Evolutionary conservation across 1,140 invertebrate genomes (phyloP).

Genomic region (Drosophila nebulosa): DNA sequence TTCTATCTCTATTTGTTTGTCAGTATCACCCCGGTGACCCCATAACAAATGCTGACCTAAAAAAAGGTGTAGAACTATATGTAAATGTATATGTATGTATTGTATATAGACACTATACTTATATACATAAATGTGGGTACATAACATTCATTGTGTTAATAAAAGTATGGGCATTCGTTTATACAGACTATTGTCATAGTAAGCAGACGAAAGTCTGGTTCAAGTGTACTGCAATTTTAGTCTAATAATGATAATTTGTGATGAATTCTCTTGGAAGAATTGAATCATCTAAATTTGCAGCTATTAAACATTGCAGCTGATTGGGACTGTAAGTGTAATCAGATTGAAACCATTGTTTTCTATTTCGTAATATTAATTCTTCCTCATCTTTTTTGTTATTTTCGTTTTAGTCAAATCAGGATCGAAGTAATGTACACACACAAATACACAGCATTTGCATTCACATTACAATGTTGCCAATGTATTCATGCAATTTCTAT

Average conservation of each 20-base stretch:
- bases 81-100: neutral
- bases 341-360: too few relatives aligned
- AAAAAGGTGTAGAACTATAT: constrained; percentile 1
- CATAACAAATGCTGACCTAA: constrained; percentile 28
- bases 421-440: too few relatives aligned
- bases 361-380: too few relatives aligned
- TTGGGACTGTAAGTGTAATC: too few relatives aligned
- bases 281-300: too few relatives aligned
- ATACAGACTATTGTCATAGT: neutral
- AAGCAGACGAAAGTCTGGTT: neutral
- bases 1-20: constrained; percentile 5
- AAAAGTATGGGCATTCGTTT: neutral
- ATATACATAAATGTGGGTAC: too few relatives aligned
- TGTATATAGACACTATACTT: neutral
- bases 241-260: too few relatives aligned
- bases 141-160: neutral
- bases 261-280: too few relatives aligned
- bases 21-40: neutral
- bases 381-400: too few relatives aligned
- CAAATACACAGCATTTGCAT: too few relatives aligned
- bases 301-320: too few relatives aligned
- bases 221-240: neutral
- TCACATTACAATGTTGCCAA: constrained; percentile 22
- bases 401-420: too few relatives aligned
- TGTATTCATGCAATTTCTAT: constrained; percentile 2